These are phyloP conservation scores for Brachionus plicatilis DNA, from an alignment of 1,140 invertebrate genomes.

Conservation along the genomic window DNA sequence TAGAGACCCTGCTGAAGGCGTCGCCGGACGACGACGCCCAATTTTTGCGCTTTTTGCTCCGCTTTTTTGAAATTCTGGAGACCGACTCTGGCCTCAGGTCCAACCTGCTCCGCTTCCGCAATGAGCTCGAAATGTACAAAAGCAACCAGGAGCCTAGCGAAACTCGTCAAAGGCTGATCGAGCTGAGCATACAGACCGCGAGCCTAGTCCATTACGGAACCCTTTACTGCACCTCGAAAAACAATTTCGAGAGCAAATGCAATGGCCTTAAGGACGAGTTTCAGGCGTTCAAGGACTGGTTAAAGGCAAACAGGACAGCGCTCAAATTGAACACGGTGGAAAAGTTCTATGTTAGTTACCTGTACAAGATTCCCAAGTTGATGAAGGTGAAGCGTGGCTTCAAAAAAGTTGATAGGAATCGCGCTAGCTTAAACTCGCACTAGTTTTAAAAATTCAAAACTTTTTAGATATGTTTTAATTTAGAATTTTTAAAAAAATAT, in stretches of 20 bases:
- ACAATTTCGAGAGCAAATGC: not conserved
- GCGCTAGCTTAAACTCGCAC: not conserved
- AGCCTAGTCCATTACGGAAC: not conserved
- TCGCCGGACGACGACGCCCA: not conserved
- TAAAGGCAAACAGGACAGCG: not conserved
- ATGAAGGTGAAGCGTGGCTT: constrained; percentile 9
- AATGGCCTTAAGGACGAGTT: not conserved
- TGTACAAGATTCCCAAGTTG: constrained; percentile 18
- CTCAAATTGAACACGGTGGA: not conserved
- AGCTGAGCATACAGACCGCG: not conserved
- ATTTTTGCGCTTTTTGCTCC: not conserved
- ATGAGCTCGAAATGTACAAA: not conserved
- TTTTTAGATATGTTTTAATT: not conserved
- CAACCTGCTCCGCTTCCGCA: not conserved
- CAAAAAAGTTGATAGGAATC: constrained; percentile 21
- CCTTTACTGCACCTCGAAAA: not conserved
- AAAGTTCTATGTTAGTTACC: constrained; percentile 20
- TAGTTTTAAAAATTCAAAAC: not conserved
- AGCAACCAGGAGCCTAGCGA: not conserved
- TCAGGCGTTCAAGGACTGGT: not conserved
- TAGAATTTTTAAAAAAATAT: not conserved
- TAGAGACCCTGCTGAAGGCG: not conserved
- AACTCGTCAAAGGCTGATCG: not conserved
- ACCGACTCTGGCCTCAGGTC: not conserved
- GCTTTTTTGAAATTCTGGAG: not conserved